phyloP scores from a whole-genome alignment of 1,140 invertebrate species.

The Notospermus geniculatus region DNA sequence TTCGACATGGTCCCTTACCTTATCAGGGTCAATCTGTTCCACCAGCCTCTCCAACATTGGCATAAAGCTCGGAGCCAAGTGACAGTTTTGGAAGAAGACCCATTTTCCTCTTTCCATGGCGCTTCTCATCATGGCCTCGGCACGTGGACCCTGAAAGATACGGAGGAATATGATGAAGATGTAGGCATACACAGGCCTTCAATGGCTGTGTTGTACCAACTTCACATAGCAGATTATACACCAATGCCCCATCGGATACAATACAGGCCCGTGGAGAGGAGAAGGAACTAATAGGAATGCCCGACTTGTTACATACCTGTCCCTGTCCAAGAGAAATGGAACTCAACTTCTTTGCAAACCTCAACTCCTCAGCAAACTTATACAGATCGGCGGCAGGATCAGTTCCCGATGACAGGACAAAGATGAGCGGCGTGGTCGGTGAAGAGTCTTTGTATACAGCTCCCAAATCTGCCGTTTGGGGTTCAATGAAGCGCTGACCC shows the following conservation, averaged over 20 bases:
- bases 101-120: constrained; percentile 58
- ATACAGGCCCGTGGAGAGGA: background rate
- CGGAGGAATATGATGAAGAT: background rate
- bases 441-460: constrained; percentile 57
- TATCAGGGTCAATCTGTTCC: constrained; percentile 57
- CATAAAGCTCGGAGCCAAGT: constrained; percentile 57
- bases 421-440: constrained; percentile 55
- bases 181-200: background rate
- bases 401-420: constrained; percentile 55
- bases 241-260: background rate
- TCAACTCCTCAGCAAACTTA: constrained; percentile 59
- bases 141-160: constrained; percentile 48
- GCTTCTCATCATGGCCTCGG: constrained; percentile 54
- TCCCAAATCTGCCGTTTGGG: constrained; percentile 52
- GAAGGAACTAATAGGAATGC: background rate
- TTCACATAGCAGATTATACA: too few relatives aligned
- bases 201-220: background rate
- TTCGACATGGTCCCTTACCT: too few relatives aligned
- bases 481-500: constrained; percentile 57
- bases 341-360: constrained; percentile 56
- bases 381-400: constrained; percentile 57
- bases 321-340: constrained; percentile 58
- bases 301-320: constrained; percentile 40
- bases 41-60: constrained; percentile 53
- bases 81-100: constrained; percentile 60